Evolutionary conservation across 2,888 invertebrate genomes (phyloP).

Genomic region (Liodrosophila aerea): DNA sequence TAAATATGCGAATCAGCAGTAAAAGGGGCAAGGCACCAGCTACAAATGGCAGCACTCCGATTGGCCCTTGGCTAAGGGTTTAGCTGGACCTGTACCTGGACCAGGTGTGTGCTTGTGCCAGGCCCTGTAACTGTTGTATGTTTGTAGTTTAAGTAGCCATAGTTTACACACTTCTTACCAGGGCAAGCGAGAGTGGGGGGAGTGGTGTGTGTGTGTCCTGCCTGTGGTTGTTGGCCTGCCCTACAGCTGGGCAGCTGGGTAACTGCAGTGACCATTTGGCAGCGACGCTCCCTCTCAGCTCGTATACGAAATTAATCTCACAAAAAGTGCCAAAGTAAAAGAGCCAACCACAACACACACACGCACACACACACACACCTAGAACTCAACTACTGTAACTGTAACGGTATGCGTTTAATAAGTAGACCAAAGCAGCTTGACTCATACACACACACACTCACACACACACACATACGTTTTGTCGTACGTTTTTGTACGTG

Average conservation of each 20-base stretch:
- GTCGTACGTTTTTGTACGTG: slow-evolving; percentile 28
- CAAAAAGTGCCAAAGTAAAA: slow-evolving; percentile 65
- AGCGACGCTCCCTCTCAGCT: not conserved
- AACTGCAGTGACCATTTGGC: slow-evolving; percentile 21
- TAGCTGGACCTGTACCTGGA: slow-evolving; percentile 25
- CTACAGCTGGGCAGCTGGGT: too few species aligned
- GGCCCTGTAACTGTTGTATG: slow-evolving; percentile 20
- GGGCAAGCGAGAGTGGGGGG: slow-evolving; percentile 7
- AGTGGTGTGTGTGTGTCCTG: slow-evolving; percentile 12
- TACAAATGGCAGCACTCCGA: slow-evolving; percentile 10
- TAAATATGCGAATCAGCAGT: slow-evolving; percentile 53
- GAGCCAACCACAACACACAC: slow-evolving; percentile 24
- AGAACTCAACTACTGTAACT: not conserved
- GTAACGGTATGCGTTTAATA: slow-evolving; percentile 44
- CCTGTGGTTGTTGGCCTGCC: slow-evolving; percentile 30
- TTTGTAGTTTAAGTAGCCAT: slow-evolving; percentile 57
- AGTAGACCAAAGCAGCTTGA: slow-evolving; percentile 22
- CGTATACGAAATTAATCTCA: slow-evolving; percentile 68
- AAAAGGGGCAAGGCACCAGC: not conserved
- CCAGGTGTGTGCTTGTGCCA: slow-evolving; percentile 47
- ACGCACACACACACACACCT: too few species aligned
- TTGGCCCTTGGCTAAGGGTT: slow-evolving; percentile 6
- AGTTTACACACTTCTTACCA: slow-evolving; percentile 55
- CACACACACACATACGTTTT: slow-evolving; percentile 1
- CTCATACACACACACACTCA: not conserved